Evolutionary conservation across 2,113 vertebrate species (phyloP).

Genomic region (Cyprinodon variegatus): DNA sequence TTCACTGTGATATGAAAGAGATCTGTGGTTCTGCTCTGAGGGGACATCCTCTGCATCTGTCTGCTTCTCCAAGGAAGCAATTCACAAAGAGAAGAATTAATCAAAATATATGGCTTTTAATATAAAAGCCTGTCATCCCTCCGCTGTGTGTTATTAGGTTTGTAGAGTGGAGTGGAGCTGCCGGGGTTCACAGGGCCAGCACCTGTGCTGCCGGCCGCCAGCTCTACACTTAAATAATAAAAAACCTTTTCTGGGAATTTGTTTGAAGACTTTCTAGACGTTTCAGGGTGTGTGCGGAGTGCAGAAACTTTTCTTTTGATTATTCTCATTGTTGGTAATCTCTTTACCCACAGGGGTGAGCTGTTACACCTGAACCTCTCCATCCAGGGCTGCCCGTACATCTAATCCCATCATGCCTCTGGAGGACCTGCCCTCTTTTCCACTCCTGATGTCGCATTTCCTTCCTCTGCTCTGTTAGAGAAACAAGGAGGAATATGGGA

Average conservation of each 20-base stretch:
- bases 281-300: slow-evolving; percentile 67
- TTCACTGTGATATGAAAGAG: slow-evolving; percentile 16
- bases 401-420: slow-evolving; percentile 77
- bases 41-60: neutral
- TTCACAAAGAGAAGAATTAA: slow-evolving; percentile 82
- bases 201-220: slow-evolving; percentile 57
- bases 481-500: slow-evolving; percentile 38
- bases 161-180: slow-evolving; percentile 76
- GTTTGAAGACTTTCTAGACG: slow-evolving; percentile 68
- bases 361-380: slow-evolving; percentile 72
- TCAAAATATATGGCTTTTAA: slow-evolving; percentile 90
- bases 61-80: slow-evolving; percentile 40
- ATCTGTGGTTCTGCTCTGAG: slow-evolving; percentile 2
- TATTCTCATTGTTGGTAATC: slow-evolving; percentile 84
- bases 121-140: slow-evolving; percentile 81
- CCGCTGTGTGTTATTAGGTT: slow-evolving; percentile 88
- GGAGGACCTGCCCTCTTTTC: slow-evolving; percentile 45
- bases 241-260: slow-evolving; percentile 86
- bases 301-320: slow-evolving; percentile 81
- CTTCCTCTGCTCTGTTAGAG: slow-evolving; percentile 21
- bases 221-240: slow-evolving; percentile 81
- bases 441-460: slow-evolving; percentile 20
- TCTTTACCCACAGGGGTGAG: slow-evolving; percentile 81
- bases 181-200: slow-evolving; percentile 82
- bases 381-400: slow-evolving; percentile 46